Evolutionary conservation across 2,888 invertebrate genomes (phyloP), one percentile per base, ranked within the genome.

Genomic region (Callimorpha dominula): DNA sequence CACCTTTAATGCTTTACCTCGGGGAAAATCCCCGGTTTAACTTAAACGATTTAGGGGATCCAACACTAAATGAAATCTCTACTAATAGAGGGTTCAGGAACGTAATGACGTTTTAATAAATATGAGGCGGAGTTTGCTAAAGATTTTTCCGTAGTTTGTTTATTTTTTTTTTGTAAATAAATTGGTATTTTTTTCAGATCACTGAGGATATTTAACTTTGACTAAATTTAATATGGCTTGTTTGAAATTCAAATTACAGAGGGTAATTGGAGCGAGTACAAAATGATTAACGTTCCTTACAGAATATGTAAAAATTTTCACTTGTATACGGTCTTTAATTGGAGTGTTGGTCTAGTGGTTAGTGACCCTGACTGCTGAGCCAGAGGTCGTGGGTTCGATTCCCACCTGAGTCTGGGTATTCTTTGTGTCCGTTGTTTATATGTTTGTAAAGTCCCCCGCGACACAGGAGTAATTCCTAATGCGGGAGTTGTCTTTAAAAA

Each of bases 21-120:
- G 86, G 89, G 90, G 92, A 91, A 92, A 93, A 91, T 86, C 88
- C 89, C 85, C 81, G 86, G 85, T 88, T 90, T 89, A 92, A 92
- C 93, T 92, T 91, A 91, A 94, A 90, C 92, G 93, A 90, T 94
- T 93, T 91, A 88, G 92, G 93, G 92, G 91, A 89, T 85, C 80
- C 74, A 12, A 74, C 83, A 88, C 89, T 90, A 90, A 93, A 92
- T 91, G 90, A 90, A 85, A 81, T 80, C 82, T 83, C 78, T 67
- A 80, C 86, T 87, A 85, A 87, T 85, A 83, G 82, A 80, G 78
- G 84, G 84, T 73, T 75, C 77, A 70, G 74, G 57, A 60, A 79
- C 75, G 81, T 87, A 87, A 87, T 84, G 84, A 86, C 80, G 85
- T 85, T 87, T 86, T 87, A 85, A 87, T 86, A 82, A 82, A 80